These are phyloP conservation scores for Danaus melanippus DNA, from an alignment of 1,140 invertebrate genomes.

Conservation along the genomic window DNA sequence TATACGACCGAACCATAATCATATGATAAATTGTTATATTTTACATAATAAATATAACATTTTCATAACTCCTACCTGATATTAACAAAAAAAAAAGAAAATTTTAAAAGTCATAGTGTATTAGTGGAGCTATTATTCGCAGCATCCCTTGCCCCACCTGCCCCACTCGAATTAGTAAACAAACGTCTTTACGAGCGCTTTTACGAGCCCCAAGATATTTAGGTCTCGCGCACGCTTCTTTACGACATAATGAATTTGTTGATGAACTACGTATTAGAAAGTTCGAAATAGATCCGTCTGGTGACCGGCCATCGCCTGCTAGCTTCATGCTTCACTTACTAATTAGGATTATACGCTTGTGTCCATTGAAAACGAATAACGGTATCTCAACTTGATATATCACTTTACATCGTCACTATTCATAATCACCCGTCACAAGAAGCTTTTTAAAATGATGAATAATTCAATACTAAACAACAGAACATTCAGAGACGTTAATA, in stretches of 20 bases:
- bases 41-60: neutral
- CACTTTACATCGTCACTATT: too few species aligned
- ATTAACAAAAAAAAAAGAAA: neutral
- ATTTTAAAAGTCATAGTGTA: constrained; percentile 37
- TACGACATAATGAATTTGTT: constrained; percentile 72
- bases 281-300: constrained; percentile 63
- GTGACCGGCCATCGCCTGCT: constrained; percentile 30
- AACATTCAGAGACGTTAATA: too few species aligned
- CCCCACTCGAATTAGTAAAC: constrained; percentile 70
- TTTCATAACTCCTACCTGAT: constrained; percentile 1
- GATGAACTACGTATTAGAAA: constrained; percentile 69
- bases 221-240: constrained; percentile 64
- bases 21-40: neutral
- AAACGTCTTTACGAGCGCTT: constrained; percentile 69
- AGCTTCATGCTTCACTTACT: constrained; percentile 1
- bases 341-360: neutral
- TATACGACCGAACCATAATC: too few species aligned
- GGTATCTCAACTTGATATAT: too few species aligned
- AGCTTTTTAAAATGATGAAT: too few species aligned
- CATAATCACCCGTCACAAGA: too few species aligned
- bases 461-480: too few species aligned
- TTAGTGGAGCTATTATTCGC: constrained; percentile 52
- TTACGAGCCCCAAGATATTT: constrained; percentile 69
- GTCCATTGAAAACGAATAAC: too few species aligned
- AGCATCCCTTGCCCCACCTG: constrained; percentile 61